Conservation (phyloP, 2,888 invertebrate species). For the Resseliella maxima region DNA sequence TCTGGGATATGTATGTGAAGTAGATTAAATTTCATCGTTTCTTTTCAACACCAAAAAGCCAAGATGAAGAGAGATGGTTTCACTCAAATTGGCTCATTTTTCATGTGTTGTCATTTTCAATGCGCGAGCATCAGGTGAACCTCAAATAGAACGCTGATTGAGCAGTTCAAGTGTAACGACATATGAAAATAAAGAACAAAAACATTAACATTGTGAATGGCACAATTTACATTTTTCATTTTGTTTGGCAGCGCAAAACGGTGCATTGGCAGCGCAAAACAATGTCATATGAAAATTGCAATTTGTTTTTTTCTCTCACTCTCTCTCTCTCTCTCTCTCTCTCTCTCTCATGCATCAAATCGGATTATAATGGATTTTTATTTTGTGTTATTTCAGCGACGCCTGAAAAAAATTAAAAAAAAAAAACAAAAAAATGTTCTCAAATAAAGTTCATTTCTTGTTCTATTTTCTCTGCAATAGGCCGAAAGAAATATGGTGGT, state of each 20-base stretch:
- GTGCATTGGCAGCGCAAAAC: too few species aligned
- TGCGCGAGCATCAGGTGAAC: background rate
- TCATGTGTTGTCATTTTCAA: slow-evolving; percentile 24
- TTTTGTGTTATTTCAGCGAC: too few species aligned
- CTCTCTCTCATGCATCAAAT: too few species aligned
- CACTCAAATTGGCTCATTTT: slow-evolving; percentile 18
- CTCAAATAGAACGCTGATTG: background rate
- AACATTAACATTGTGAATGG: too few species aligned
- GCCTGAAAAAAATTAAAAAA: too few species aligned
- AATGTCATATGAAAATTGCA: too few species aligned
- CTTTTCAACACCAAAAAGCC: background rate
- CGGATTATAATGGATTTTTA: too few species aligned
- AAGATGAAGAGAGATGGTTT: background rate
- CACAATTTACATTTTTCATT: background rate
- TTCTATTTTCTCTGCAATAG: background rate
- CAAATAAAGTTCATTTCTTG: background rate
- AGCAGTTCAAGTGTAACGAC: background rate
- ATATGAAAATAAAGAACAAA: background rate
- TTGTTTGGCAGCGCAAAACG: too few species aligned
- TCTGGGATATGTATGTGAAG: background rate
- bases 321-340: too few species aligned
- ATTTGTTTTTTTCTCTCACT: too few species aligned
- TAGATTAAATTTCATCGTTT: slow-evolving; percentile 3
- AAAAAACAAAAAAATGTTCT: background rate
- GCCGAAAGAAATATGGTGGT: background rate